Evolutionary conservation across 2,888 invertebrate species (phyloP).

Genomic region (Ennomos fuscantarius): DNA sequence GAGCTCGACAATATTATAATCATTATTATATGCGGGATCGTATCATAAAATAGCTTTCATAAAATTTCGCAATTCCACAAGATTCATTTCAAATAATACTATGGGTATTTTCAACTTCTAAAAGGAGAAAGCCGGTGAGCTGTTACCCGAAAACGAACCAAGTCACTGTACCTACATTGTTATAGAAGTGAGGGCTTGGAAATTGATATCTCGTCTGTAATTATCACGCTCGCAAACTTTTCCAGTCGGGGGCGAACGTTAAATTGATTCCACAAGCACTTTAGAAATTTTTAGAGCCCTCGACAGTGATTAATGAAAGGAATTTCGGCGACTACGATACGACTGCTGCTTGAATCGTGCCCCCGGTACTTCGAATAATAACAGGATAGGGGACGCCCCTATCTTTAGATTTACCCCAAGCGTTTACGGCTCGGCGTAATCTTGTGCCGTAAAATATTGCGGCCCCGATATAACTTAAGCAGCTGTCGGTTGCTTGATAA

Average conservation of each 20-base stretch:
- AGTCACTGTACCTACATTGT: conserved; percentile 30
- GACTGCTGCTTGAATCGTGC: conserved; percentile 49
- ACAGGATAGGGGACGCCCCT: conserved; percentile 67
- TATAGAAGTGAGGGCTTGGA: conserved; percentile 52
- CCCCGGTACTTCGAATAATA: conserved; percentile 50
- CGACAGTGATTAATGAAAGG: conserved; percentile 83
- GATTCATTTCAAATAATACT: conserved; percentile 28
- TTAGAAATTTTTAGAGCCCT: conserved; percentile 78
- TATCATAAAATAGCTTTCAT: conserved; percentile 34
- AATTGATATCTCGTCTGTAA: conserved; percentile 78
- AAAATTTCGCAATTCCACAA: conserved; percentile 33
- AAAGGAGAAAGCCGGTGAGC: conserved; percentile 23
- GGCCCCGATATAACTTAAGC: conserved; percentile 64
- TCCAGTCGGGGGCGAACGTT: conserved; percentile 68
- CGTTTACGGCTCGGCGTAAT: conserved; percentile 61
- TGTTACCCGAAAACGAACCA: conserved; percentile 29
- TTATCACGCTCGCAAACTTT: conserved; percentile 74
- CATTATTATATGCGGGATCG: conserved; percentile 24
- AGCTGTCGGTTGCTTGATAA: conserved; percentile 56
- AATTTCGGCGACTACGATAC: conserved; percentile 72
- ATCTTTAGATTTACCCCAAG: conserved; percentile 54
- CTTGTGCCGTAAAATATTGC: conserved; percentile 70
- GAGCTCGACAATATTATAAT: conserved; percentile 24
- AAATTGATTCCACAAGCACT: conserved; percentile 81
- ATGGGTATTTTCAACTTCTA: conserved; percentile 22